Base-by-base conservation (phyloP, 2,888 invertebrate species). In the Camponotus fellah region DNA sequence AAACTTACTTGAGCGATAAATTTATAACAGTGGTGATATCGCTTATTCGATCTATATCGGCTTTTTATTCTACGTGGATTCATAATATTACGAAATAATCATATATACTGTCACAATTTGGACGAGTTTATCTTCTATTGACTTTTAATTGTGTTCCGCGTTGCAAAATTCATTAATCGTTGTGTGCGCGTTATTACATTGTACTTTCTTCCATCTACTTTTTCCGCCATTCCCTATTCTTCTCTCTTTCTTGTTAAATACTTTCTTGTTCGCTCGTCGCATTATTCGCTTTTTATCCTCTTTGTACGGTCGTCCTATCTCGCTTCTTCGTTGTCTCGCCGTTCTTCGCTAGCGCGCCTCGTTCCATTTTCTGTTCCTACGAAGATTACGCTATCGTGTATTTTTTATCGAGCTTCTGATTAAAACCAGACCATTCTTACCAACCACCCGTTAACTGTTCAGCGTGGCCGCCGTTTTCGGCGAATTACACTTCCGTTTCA, bases 321-420 rank as follows among this genome's bases (percentile, higher is more conserved):
- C 85, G 81, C 86, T 88, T 87, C 71, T 82, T 84, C 86, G 72
- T 83, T 43, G 74, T 64, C 80, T 75, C 72, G 32, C 1, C 49
- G 26, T 81, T 37, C 53, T 68, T 69, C 82, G 64, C 37, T 5
- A 17, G 3, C 56, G 69, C 75, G 46, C 85, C 69, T 83, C 86
- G 80, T 79, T 84, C 90, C 85, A 85, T 88, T 91, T 91, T 87
- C 86, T 89, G 87, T 91, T 91, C 85, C 89, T 86, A 87, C 86
- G 87, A 91, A 91, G 90, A 91, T 91, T 91, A 91, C 91, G 91
- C 87, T 90, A 92, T 91, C 92, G 91, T 91, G 90, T 91, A 90
- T 91, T 91, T 91, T 91, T 92, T 91, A 91, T 92, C 91, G 87
- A 86, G 77, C 84, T 85, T 77, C 81, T 91, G 91, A 91, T 91